Evolutionary conservation across 2,113 vertebrate species (phyloP), one percentile per base, ranked within the genome.

Genomic region (Chinchilla lanigera): DNA sequence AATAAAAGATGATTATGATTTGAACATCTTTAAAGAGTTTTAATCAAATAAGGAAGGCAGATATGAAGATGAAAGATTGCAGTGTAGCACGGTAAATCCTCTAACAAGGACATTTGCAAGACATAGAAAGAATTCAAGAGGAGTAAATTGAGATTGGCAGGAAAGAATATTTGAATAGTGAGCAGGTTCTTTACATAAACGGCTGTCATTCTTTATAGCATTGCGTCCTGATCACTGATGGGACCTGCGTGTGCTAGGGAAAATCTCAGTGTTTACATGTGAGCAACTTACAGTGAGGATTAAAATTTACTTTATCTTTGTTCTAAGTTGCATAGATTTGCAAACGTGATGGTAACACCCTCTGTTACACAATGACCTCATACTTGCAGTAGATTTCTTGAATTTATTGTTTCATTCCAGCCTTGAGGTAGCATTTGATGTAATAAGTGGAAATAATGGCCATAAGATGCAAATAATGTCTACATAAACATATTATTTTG

Each of bases 1-100:
- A 96, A 96, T 69, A 63, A 87, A 95, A 85, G 75, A 85, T 87
- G 65, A 88, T 65, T 97, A 35, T 33, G 17, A 89, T 87, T 88
- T 80, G 61, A 71, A 86, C 10, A 96, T 30, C 10, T 88, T 96
- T 54, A 92, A 94, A 84, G 56, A 52, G 7, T 95, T 96, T 69
- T 95, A 61, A 26, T 93, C 38, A 78, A 97, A 85, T 44, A 86
- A 41, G 11, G 20, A 30, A 82, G 77, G 58, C 30, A 94, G 78
- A 90, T 8, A 17, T 61, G 47, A 78, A 86, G 44, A 30, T 0
- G 11, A 75, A 91, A 69, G 78, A 35, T 38, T 83, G 33, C 12
- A 44, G 2, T 24, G 35, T n/a, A 35, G 38, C 78, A 24, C 86
- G 35, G 16, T 44, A 94, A 94, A 91, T 78, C 41, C 30, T 87